Evolutionary conservation across 2,113 vertebrate genomes (phyloP).

Genomic region (Madoqua kirkii): DNA sequence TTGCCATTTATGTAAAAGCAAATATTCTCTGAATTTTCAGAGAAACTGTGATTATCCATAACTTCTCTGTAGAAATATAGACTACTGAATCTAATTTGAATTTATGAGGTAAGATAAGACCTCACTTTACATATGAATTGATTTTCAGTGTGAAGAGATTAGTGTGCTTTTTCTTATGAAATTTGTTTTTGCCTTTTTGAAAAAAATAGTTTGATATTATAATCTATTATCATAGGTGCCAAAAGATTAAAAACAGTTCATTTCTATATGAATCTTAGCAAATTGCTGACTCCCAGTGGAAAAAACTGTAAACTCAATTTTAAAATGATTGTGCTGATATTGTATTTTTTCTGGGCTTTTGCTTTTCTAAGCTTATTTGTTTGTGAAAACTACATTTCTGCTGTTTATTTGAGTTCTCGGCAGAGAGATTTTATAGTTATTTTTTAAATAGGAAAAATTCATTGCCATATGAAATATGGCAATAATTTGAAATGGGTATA

Average conservation of each 20-base stretch:
- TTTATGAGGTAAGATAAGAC: neutral
- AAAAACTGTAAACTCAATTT: conserved; percentile 21
- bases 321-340: conserved; percentile 6
- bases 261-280: neutral
- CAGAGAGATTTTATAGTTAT: neutral
- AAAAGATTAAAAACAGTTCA: neutral
- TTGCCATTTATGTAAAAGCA: neutral
- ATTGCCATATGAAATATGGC: neutral
- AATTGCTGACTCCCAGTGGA: neutral
- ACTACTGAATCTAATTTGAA: neutral
- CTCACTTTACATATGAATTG: neutral
- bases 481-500: neutral
- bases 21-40: neutral
- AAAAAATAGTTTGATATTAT: neutral
- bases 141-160: conserved; percentile 4
- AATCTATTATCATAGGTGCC: neutral
- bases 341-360: conserved; percentile 8
- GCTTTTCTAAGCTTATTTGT: conserved; percentile 23
- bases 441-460: neutral
- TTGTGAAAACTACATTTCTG: neutral
- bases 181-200: neutral
- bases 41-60: neutral
- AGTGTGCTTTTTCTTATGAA: neutral
- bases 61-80: neutral
- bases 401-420: neutral